Evolutionary conservation across 2,888 invertebrate species (phyloP).

Genomic region (Coleophora deauratella): DNA sequence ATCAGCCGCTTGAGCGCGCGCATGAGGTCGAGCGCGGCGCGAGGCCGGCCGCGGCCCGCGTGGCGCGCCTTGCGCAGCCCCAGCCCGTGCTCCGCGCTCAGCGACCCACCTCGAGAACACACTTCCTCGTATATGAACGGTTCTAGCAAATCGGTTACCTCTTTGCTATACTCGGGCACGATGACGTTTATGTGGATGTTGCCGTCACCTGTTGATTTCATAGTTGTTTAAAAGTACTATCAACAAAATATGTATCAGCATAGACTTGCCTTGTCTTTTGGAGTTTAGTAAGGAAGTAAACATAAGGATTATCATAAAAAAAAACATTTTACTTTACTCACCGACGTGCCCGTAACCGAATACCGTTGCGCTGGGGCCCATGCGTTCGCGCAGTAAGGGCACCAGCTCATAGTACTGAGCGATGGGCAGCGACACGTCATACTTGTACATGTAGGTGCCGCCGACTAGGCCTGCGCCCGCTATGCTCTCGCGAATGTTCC

Average conservation of each 20-base stretch:
- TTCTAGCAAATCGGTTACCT: slow-evolving; percentile 79
- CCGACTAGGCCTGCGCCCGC: slow-evolving; percentile 83
- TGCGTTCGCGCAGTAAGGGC: slow-evolving; percentile 76
- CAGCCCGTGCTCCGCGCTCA: slow-evolving; percentile 97
- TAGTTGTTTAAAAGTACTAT: too few species aligned
- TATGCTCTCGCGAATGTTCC: slow-evolving; percentile 91
- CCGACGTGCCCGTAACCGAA: slow-evolving; percentile 97
- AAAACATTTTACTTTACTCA: too few species aligned
- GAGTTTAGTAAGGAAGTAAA: too few species aligned
- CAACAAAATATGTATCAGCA: not conserved
- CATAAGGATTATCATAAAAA: too few species aligned
- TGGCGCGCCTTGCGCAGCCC: slow-evolving; percentile 87
- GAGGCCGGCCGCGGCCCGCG: slow-evolving; percentile 84
- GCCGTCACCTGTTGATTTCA: slow-evolving; percentile 84
- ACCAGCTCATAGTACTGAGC: slow-evolving; percentile 89
- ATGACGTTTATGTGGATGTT: slow-evolving; percentile 95
- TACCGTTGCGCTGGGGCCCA: slow-evolving; percentile 78
- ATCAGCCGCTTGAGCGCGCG: slow-evolving; percentile 85
- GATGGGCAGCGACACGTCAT: slow-evolving; percentile 94
- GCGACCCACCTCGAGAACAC: slow-evolving; percentile 84
- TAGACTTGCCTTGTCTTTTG: not conserved
- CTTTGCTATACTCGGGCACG: slow-evolving; percentile 75
- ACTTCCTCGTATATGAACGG: slow-evolving; percentile 93
- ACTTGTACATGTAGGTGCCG: slow-evolving; percentile 92
- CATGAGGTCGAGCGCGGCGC: slow-evolving; percentile 84